Percentiles rank a stretch among this genome's conserved stretches.
Conservation (phyloP, 2,797 vertebrate genomes). For the Botia almorhae region DNA sequence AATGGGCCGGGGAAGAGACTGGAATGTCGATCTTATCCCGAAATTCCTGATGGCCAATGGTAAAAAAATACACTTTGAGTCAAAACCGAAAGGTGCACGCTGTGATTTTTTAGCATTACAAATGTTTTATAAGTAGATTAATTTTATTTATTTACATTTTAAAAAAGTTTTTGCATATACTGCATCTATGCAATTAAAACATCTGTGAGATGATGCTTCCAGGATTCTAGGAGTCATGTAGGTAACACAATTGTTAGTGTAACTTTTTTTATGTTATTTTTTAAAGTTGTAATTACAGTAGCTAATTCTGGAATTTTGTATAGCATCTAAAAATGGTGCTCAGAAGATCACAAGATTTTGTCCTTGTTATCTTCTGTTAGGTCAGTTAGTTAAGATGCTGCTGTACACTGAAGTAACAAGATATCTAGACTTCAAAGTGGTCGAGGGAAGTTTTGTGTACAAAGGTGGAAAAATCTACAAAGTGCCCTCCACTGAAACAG, state of each 20-base stretch:
- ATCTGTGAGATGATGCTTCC: background rate
- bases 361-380: slow-evolving; percentile 64
- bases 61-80: slow-evolving; percentile 62
- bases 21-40: slow-evolving; percentile 93
- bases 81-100: too few relatives aligned
- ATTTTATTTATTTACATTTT: too few relatives aligned
- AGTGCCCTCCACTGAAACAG: slow-evolving; percentile 91
- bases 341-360: background rate
- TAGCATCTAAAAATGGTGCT: background rate
- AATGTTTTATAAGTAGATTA: background rate
- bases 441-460: slow-evolving; percentile 93
- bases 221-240: too few relatives aligned
- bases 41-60: slow-evolving; percentile 97
- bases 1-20: slow-evolving; percentile 91
- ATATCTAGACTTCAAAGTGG: slow-evolving; percentile 92
- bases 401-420: slow-evolving; percentile 92
- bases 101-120: too few relatives aligned
- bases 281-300: background rate
- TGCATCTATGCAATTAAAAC: too few relatives aligned
- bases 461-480: slow-evolving; percentile 94
- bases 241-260: too few relatives aligned
- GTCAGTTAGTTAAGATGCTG: slow-evolving; percentile 93
- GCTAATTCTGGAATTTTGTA: background rate
- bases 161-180: background rate
- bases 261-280: background rate